Evolutionary conservation across 2,888 invertebrate genomes (phyloP), one percentile per base, ranked within the genome.

Genomic region (Aspidapion aeneum): DNA sequence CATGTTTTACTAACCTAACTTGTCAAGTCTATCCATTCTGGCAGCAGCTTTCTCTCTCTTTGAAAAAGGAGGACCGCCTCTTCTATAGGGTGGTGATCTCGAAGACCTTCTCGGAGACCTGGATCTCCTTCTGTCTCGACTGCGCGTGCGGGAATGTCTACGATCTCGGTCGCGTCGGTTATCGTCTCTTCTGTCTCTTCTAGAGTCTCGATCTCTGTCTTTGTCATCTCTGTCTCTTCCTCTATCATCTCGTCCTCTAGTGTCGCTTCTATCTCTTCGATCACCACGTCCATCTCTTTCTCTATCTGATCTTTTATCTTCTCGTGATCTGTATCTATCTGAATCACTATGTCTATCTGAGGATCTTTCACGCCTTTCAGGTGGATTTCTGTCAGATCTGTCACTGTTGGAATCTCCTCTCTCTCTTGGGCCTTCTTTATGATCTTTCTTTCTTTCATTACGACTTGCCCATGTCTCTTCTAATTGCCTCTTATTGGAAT

Each of bases 1-100:
- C 21, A 1, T 50, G 3, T 35, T n/a, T 50, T n/a, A 60, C 71
- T 67, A 75, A 69, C 84, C 83, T 69, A 81, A 74, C 72, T 83
- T 83, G 64, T 82, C 82, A 56, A 82, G 71, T 65, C 81, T 79
- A 17, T 81, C 82, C 65, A 82, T 74, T 72, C 81, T 82, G 60
- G 74, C 81, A 58, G 79, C 77, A 18, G 79, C 77, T 55, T 82
- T 79, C 56, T 83, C 82, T 60, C 81, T 69, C 75, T 81, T 69
- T 74, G 79, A 71, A 35, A 35, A 35, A 59, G 58, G 58, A 50
- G 58, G 62, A 62, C 67, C 51, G 60, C 63, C 35, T 70, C 75
- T 79, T 70, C 58, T 65, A 74, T 67, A 3, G 73, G 72, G 22
- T 71, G 65, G 61, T 69, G 19, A 19, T 21, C 56, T 18, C 7